Evolutionary conservation across 2,113 vertebrate genomes (phyloP).

Genomic region (Caranx ignobilis): DNA sequence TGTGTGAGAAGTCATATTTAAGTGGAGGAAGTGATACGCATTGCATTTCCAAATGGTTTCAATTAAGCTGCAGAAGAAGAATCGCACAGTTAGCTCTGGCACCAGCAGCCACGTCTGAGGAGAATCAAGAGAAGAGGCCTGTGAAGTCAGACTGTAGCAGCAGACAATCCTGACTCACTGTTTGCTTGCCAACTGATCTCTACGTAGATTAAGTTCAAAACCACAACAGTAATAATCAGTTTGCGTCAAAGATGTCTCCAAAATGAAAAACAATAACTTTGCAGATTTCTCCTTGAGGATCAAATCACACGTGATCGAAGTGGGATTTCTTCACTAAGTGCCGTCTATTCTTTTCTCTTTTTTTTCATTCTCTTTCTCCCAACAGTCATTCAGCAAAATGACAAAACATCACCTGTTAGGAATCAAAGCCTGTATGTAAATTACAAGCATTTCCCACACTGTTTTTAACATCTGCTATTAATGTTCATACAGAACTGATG

Average conservation of each 20-base stretch:
- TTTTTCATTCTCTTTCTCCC: neutral
- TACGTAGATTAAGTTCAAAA: conserved; percentile 34
- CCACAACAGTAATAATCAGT: conserved; percentile 42
- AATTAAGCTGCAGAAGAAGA: neutral
- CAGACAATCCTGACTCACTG: conserved; percentile 41
- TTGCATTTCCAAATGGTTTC: neutral
- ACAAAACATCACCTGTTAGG: neutral
- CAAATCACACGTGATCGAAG: neutral
- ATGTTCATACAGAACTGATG: neutral
- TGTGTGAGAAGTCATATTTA: neutral
- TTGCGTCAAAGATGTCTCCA: conserved; percentile 24
- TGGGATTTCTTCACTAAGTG: neutral
- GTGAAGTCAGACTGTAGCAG: conserved; percentile 16
- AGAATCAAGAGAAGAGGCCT: neutral
- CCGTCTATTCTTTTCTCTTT: neutral
- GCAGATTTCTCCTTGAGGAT: conserved; percentile 10
- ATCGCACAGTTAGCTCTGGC: neutral
- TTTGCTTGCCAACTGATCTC: conserved; percentile 33
- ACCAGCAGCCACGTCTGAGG: neutral
- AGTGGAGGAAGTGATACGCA: neutral
- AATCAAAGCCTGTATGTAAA: neutral
- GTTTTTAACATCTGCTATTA: neutral
- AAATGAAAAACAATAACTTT: conserved; percentile 19
- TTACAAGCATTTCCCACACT: neutral
- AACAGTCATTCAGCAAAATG: neutral